These are phyloP conservation scores for Cherax destructor DNA, from an alignment of 1,140 invertebrate species.

Conservation along the genomic window DNA sequence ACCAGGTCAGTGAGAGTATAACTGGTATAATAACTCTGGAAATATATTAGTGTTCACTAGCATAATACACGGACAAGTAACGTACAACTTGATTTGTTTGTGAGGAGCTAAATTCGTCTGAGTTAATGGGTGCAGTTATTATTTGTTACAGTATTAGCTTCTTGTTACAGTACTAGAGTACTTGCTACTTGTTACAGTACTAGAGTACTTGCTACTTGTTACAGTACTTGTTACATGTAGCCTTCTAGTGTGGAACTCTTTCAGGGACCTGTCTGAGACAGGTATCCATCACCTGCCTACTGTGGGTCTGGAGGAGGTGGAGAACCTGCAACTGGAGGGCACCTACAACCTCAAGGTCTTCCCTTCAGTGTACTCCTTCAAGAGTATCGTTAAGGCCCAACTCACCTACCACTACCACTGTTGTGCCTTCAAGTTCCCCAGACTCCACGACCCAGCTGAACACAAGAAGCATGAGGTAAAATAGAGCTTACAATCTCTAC, in stretches of 20 bases:
- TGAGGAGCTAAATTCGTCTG: too few species aligned
- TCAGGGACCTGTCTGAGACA: conserved; percentile 85
- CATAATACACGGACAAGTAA: too few species aligned
- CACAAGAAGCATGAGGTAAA: conserved; percentile 75
- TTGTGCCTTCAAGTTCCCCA: conserved; percentile 89
- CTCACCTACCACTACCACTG: conserved; percentile 92
- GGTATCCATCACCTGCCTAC: conserved; percentile 84
- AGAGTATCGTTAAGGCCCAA: conserved; percentile 78
- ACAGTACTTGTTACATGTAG: too few species aligned
- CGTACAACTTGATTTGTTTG: too few species aligned
- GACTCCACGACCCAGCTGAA: conserved; percentile 83
- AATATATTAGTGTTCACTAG: too few species aligned
- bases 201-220: background rate
- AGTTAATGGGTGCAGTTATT: background rate
- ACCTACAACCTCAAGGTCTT: conserved; percentile 85
- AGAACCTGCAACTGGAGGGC: conserved; percentile 83
- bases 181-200: background rate
- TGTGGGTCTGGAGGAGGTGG: conserved; percentile 82
- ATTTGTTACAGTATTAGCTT: background rate
- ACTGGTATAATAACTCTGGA: too few species aligned
- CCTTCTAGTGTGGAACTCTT: conserved; percentile 27
- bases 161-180: background rate
- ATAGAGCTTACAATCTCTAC: too few species aligned
- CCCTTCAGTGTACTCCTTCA: conserved; percentile 88
- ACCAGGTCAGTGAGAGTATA: too few species aligned